phyloP scores from a whole-genome alignment of 2,113 vertebrate genomes.

The Felis chaus region DNA sequence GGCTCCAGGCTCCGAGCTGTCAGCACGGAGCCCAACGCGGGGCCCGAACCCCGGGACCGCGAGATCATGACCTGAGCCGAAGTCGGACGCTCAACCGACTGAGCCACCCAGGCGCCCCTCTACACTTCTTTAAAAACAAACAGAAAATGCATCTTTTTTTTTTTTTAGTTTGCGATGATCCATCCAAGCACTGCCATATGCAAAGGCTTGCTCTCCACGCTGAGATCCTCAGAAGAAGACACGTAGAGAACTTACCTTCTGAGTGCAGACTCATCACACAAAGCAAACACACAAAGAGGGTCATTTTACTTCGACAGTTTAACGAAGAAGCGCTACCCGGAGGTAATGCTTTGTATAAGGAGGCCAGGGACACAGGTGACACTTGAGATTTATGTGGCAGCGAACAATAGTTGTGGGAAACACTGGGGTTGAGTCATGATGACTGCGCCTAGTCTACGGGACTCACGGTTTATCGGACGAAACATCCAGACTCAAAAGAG shows the following conservation, averaged over 20 bases:
- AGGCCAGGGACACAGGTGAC: background rate
- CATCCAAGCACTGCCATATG: too few species aligned
- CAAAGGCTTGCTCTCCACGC: background rate
- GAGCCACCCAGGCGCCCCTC: too few species aligned
- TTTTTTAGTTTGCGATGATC: background rate
- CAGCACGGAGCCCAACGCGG: rapidly evolving
- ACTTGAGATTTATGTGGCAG: too few species aligned
- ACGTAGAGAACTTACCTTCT: background rate
- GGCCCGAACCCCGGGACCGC: too few species aligned
- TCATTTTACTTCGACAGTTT: background rate
- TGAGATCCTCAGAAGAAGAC: background rate
- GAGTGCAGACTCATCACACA: background rate
- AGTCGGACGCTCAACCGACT: too few species aligned
- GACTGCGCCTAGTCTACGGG: rapidly evolving
- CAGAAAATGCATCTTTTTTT: background rate
- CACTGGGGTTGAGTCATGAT: rapidly evolving
- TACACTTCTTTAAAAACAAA: background rate
- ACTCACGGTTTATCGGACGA: background rate
- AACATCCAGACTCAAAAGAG: background rate
- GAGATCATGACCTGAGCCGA: too few species aligned
- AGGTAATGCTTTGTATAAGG: too few species aligned
- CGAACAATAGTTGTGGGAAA: rapidly evolving
- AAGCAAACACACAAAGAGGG: background rate
- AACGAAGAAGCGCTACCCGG: too few species aligned
- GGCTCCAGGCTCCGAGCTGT: too few species aligned